phyloP scores from a whole-genome alignment of 2,888 invertebrate genomes.

The Sarcophaga carnaria region DNA sequence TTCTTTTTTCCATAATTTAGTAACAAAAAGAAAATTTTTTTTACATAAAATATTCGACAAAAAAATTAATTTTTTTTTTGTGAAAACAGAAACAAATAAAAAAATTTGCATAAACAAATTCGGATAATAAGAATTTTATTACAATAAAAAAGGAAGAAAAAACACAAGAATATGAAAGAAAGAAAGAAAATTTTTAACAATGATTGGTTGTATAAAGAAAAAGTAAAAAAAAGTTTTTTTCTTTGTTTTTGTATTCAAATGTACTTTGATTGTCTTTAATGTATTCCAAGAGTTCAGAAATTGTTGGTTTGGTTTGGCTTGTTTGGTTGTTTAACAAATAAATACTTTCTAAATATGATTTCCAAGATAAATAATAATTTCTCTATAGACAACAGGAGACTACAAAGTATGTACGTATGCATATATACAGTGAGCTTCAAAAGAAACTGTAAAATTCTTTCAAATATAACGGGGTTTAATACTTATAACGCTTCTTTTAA shows the following conservation, averaged over 20 bases:
- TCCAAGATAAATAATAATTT: slow-evolving; percentile 23
- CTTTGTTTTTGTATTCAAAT: background rate
- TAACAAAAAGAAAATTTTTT: slow-evolving; percentile 4
- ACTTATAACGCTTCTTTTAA: no score
- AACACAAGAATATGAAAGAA: background rate
- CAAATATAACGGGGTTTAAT: no score
- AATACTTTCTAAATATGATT: slow-evolving; percentile 49
- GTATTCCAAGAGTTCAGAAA: slow-evolving; percentile 23
- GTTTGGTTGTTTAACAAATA: slow-evolving; percentile 24
- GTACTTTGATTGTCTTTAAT: slow-evolving; percentile 46
- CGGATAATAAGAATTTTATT: slow-evolving; percentile 15
- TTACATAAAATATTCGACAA: slow-evolving; percentile 18
- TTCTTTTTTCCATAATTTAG: no score
- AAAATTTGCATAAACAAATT: slow-evolving; percentile 35
- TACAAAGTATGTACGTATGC: background rate
- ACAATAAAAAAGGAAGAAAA: background rate
- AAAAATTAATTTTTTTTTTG: background rate
- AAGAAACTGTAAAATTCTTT: no score
- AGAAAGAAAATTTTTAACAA: background rate
- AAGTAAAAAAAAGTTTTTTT: slow-evolving; percentile 26
- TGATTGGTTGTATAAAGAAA: background rate
- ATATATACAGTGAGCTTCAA: no score
- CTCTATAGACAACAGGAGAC: background rate
- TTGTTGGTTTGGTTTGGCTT: no score
- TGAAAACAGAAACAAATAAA: slow-evolving; percentile 8